Base-by-base conservation (phyloP, 2,888 invertebrate genomes). In the Thecophora atra region DNA sequence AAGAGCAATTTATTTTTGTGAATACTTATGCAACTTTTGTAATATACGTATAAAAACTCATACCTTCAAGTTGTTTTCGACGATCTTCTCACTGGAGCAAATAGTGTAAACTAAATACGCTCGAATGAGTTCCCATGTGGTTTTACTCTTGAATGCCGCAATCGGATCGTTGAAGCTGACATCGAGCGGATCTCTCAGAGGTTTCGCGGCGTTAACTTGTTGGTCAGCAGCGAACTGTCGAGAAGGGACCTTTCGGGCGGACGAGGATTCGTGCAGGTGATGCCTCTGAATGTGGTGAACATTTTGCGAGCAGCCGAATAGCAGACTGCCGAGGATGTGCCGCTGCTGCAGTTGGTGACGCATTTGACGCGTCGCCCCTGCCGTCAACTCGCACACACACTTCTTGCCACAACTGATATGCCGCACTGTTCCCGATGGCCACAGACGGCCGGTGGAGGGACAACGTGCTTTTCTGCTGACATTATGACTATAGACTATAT, bases 141-240 rank as follows among this genome's bases (percentile, higher is more conserved):
- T 96, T 89, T 98, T 98, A 88, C 97, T 97, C 87, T 96, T 95
- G 89, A 96, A 99, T 30, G 98, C 94, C 78, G 96, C 96, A 81
- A 92, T 89, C 30, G 95, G 93, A 89, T 96, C 94, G 87, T 92
- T 92, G 88, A 99, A 99, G 78, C 90, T 89, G 76, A 94, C 90
- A 87, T 97, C 96, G 79, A 96, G 89, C 3, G 92, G 92, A 87
- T 95, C 95, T 15, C 85, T 81, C 74, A 82, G 83, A 11, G 85
- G n/a, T n/a, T n/a, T n/a, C n/a, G n/a, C n/a, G n/a, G n/a, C n/a
- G n/a, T n/a, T n/a, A n/a, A n/a, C n/a, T n/a, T n/a, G n/a, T n/a
- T n/a, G n/a, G n/a, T n/a, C n/a, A n/a, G n/a, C n/a, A n/a, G n/a
- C n/a, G n/a, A 74, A 75, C 51, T 70, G 74, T 51, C 73, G 70